A percentile compares a stretch with the other conserved stretches of the same genome.
Evolutionary conservation across 2,888 invertebrate species (phyloP).

Genomic region (Monopis laevigella): DNA sequence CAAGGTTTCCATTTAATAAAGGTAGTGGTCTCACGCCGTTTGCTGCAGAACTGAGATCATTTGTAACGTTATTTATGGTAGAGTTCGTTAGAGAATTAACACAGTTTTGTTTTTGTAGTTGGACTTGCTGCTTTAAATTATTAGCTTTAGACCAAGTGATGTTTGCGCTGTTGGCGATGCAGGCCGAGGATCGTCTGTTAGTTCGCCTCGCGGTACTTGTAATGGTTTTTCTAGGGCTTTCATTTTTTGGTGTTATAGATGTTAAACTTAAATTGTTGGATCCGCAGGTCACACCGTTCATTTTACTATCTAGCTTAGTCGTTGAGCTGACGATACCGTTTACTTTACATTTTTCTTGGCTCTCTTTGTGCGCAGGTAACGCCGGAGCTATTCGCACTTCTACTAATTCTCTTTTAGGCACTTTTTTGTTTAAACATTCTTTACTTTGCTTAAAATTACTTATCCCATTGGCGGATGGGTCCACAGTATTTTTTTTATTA

Average conservation of each 20-base stretch:
- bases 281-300: constrained; percentile 58
- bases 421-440: constrained; percentile 33
- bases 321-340: constrained; percentile 53
- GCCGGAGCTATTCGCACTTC: constrained; percentile 38
- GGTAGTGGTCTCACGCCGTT: constrained; percentile 52
- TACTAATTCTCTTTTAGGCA: constrained; percentile 30
- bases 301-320: constrained; percentile 52
- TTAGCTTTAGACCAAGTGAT: constrained; percentile 59
- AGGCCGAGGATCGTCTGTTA: constrained; percentile 55
- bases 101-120: constrained; percentile 52
- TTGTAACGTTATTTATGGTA: constrained; percentile 28
- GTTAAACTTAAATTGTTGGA: constrained; percentile 53
- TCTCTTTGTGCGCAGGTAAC: constrained; percentile 36
- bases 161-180: constrained; percentile 57
- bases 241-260: constrained; percentile 36
- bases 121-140: constrained; percentile 55
- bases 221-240: constrained; percentile 32
- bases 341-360: constrained; percentile 35
- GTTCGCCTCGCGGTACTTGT: constrained; percentile 31
- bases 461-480: constrained; percentile 49
- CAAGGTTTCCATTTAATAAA: constrained; percentile 46
- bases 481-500: constrained; percentile 25
- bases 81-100: constrained; percentile 32
- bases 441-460: constrained; percentile 27
- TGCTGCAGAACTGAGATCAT: constrained; percentile 39